Evolutionary conservation across 1,140 invertebrate species (phyloP), one percentile per base, ranked within the genome.

Genomic region (Bombus huntii): DNA sequence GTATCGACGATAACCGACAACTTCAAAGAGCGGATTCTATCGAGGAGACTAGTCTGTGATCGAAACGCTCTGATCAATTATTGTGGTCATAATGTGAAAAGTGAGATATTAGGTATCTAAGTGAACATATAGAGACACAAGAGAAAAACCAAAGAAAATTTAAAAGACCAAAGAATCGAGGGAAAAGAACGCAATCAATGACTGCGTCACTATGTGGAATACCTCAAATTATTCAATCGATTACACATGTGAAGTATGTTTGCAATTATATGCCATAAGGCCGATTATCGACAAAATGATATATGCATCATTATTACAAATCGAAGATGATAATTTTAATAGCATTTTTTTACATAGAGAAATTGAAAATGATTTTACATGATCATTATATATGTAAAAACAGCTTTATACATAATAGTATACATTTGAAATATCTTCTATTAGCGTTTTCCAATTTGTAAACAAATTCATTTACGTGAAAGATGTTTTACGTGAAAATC

Each of bases 1-100:
- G 96, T 37, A 93, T 97, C 10, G 96, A 97, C 90, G 96, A 97
- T 76, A 93, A 97, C 10, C 89, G 87, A 65, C 84, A 86, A 13
- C 89, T 94, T 28, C 81, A 89, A n/a, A 91, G 79, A 86, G 65
- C 76, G 9, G 89, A 91, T 71, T 90, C 88, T 65, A 72, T 91
- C 6, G 92, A 93, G 44, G 93, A 93, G 42, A 94, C 93, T n/a
- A 91, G 88, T 89, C 90, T 94, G 76, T 94, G 90, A 94, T 86
- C 15, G 18, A 76, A 44, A 28, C 53, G 22, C 57, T 47, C 62
- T 10, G 28, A 71, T 31, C n/a, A 28, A 37, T 68, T 42, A 39
- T 42, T 18, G n/a, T 22, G 71, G 9, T 59, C 47, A 68, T 70
- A 18, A n/a, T 65, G 77, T 66, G 53, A 22, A 53, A 72, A 74